Evolutionary conservation across 1,140 invertebrate genomes (phyloP).

Genomic region (Eurosta solidaginis): DNA sequence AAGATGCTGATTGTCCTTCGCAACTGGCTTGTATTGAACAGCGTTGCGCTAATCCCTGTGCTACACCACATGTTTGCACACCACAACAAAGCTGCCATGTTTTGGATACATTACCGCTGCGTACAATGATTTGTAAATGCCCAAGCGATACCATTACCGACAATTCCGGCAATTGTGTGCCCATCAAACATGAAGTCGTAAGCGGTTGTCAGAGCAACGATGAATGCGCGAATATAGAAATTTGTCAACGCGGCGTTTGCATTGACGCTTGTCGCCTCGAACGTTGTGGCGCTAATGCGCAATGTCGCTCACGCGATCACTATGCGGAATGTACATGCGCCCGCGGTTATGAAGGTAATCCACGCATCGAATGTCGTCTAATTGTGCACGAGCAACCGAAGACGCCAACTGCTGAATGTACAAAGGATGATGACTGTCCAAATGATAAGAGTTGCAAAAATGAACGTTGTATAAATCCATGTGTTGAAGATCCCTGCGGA

Average conservation of each 20-base stretch:
- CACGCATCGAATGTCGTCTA: slow-evolving; percentile 76
- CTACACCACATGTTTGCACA: slow-evolving; percentile 70
- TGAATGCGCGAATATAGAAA: slow-evolving; percentile 74
- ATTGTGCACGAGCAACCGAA: slow-evolving; percentile 54
- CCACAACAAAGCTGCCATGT: slow-evolving; percentile 77
- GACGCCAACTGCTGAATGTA: slow-evolving; percentile 70
- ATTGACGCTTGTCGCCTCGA: slow-evolving; percentile 77
- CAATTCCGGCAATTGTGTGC: slow-evolving; percentile 67
- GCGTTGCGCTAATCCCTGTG: slow-evolving; percentile 77
- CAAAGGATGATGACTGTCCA: slow-evolving; percentile 75
- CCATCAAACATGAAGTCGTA: slow-evolving; percentile 59
- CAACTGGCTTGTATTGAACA: slow-evolving; percentile 76
- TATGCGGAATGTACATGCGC: slow-evolving; percentile 78
- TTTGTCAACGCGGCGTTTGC: slow-evolving; percentile 77
- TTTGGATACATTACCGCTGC: slow-evolving; percentile 75
- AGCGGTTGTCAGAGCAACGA: slow-evolving; percentile 67
- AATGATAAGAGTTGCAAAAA: slow-evolving; percentile 75
- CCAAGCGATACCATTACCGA: slow-evolving; percentile 73
- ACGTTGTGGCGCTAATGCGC: slow-evolving; percentile 81
- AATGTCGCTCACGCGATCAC: slow-evolving; percentile 77
- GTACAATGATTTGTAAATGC: slow-evolving; percentile 82
- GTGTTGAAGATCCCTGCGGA: slow-evolving; percentile 71
- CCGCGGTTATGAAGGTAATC: slow-evolving; percentile 78
- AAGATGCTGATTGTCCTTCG: slow-evolving; percentile 76
- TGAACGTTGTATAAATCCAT: slow-evolving; percentile 79